Base-by-base conservation (phyloP, 2,797 vertebrate genomes). In the Leuciscus waleckii region DNA sequence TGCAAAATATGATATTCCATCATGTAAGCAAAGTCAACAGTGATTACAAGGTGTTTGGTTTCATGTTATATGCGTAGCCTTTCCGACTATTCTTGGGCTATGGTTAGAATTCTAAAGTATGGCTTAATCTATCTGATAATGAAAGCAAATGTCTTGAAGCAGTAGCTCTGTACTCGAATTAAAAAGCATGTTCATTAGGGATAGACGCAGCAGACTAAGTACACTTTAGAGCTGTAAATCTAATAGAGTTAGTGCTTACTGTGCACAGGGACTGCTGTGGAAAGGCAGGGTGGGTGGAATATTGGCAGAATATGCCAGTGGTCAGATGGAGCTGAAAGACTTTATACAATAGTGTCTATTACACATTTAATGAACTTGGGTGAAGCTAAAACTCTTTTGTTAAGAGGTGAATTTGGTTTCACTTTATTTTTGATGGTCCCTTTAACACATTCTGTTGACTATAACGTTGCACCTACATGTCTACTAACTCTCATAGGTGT, bases 161-260 rank as follows among this genome's bases (percentile, higher is more conserved):
- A 84, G 73, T 70, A 84, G 75, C 78, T 84, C 63, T 82, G 88
- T 82, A 87, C 56, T 87, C 29, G 23, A 84, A 90, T 87, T 85
- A 83, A 90, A 81, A 70, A 79, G 83, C 83, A 81, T 83, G 80
- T 88, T 89, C 80, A 88, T 89, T 87, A 88, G 74, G 43, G 82
- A 78, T 79, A 85, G 79, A 81, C 84, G 86, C 89, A 90, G 87
- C 84, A 86, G 88, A 89, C 86, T 86, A 87, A 90, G 87, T 85
- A 78, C n/a, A 80, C 83, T 41, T 79, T 79, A 80, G 80, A 79
- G 81, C 78, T 91, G 90, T 94, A 94, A 94, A 95, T 95, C 91
- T 89, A 90, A 87, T 90, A 92, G 91, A 93, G 92, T 94, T 93
- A 94, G 90, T 91, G 91, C 91, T 92, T 80, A 79, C 82, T 86